Conservation (phyloP, 2,113 vertebrate species). For the Lipophrys pholis region DNA sequence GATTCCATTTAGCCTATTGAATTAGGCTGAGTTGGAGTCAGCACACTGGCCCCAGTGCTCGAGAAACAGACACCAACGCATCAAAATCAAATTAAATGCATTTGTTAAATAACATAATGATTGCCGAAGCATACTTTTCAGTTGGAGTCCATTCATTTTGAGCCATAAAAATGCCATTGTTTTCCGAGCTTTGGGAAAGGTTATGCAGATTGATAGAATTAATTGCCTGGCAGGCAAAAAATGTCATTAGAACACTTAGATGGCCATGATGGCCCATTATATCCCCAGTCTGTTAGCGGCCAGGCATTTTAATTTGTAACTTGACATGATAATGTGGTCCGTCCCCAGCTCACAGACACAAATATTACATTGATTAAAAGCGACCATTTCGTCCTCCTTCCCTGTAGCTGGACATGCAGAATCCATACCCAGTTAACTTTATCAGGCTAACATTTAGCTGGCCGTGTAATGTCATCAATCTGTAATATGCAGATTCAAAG, state of each 20-base stretch:
- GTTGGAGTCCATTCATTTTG: constrained; percentile 74
- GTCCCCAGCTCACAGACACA: constrained; percentile 73
- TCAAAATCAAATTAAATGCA: constrained; percentile 84
- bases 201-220: constrained; percentile 86
- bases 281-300: constrained; percentile 80
- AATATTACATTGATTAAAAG: constrained; percentile 85
- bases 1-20: constrained; percentile 86
- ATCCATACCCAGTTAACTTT: constrained; percentile 67
- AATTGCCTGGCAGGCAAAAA: constrained; percentile 83
- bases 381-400: constrained; percentile 53
- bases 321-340: constrained; percentile 83
- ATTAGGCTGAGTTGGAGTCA: constrained; percentile 81
- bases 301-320: constrained; percentile 85
- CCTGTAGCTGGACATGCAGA: constrained; percentile 58
- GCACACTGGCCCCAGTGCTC: constrained; percentile 63
- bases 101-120: constrained; percentile 86
- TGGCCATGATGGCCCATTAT: constrained; percentile 81
- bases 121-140: constrained; percentile 80
- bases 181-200: constrained; percentile 81
- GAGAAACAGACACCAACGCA: constrained; percentile 76
- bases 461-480: constrained; percentile 30
- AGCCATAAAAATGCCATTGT: constrained; percentile 83
- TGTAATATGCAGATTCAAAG: constrained; percentile 55
- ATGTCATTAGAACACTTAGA: constrained; percentile 85
- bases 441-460: constrained; percentile 70